Conservation (phyloP, 2,113 vertebrate species). For the Acanthochromis polyacanthus region DNA sequence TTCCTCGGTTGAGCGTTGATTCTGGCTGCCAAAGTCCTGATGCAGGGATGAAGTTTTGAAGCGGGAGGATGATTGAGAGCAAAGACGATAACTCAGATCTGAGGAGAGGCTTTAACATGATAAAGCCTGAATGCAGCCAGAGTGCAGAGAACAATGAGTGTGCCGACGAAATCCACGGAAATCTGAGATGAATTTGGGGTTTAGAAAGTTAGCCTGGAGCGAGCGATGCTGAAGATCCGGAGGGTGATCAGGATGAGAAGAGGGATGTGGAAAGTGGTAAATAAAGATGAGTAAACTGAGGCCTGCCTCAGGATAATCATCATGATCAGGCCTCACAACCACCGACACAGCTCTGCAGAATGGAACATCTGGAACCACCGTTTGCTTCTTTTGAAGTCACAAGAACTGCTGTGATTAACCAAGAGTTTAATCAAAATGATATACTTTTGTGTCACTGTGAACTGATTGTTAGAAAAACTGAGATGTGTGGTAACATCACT, state of each 20-base stretch:
- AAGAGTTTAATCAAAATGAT: no score
- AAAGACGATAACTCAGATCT: slow-evolving; percentile 81
- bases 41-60: slow-evolving; percentile 82
- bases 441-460: not conserved
- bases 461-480: not conserved
- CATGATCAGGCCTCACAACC: slow-evolving; percentile 19
- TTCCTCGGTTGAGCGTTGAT: slow-evolving; percentile 69
- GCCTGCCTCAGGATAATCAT: slow-evolving; percentile 1
- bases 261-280: not conserved
- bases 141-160: slow-evolving; percentile 73
- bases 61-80: slow-evolving; percentile 75
- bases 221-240: slow-evolving; percentile 29
- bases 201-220: slow-evolving; percentile 69
- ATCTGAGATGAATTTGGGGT: slow-evolving; percentile 76
- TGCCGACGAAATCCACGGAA: slow-evolving; percentile 64
- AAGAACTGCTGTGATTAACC: no score
- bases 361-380: not conserved
- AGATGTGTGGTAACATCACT: not conserved
- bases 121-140: slow-evolving; percentile 72
- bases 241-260: slow-evolving; percentile 51
- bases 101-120: slow-evolving; percentile 79
- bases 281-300: slow-evolving; percentile 2
- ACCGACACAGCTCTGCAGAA: not conserved
- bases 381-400: no score
- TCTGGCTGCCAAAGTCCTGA: slow-evolving; percentile 75